These are phyloP conservation scores for Parazoanthus atlanticus DNA, from an alignment of 92 coral and sea anemone genomes.

Conservation along the genomic window DNA sequence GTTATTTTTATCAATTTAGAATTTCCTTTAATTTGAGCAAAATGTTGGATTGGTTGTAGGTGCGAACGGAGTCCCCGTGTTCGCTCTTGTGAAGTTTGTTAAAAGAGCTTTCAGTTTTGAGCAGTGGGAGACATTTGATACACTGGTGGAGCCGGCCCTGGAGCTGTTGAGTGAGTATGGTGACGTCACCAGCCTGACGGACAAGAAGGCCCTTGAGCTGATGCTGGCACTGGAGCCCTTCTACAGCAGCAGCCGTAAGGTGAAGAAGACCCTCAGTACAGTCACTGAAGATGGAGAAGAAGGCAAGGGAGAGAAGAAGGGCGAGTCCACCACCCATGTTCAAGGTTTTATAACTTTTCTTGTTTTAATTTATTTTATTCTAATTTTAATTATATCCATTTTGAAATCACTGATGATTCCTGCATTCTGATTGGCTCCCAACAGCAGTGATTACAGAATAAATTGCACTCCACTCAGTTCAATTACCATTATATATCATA, in stretches of 20 bases:
- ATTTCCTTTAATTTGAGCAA: no score
- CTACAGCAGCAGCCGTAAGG: slow-evolving; percentile 70
- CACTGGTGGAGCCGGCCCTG: slow-evolving; percentile 69
- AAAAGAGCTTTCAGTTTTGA: slow-evolving; percentile 91
- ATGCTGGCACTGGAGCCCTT: slow-evolving; percentile 92
- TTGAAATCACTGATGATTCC: no score
- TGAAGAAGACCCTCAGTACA: slow-evolving; percentile 63
- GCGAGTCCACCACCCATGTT: slow-evolving; percentile 36
- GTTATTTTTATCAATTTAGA: no score
- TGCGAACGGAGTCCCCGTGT: slow-evolving; percentile 83
- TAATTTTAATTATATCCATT: no score
- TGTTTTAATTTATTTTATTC: no score
- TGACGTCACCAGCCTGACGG: slow-evolving; percentile 59
- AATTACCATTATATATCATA: no score
- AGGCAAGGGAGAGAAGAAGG: slow-evolving; percentile 22
- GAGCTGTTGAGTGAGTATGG: slow-evolving; percentile 66
- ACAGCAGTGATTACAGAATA: no score
- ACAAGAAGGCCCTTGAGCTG: slow-evolving; percentile 80
- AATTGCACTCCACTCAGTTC: no score
- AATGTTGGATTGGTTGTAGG: slow-evolving; percentile 46
- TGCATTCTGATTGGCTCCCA: no score
- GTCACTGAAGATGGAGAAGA: slow-evolving; percentile 54
- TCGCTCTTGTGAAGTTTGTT: slow-evolving; percentile 87
- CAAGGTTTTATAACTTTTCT: slow-evolving; percentile 28
- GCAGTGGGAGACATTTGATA: slow-evolving; percentile 90